Evolutionary conservation across 2,113 vertebrate genomes (phyloP), one percentile per base, ranked within the genome.

Genomic region (Varanus salvator): DNA sequence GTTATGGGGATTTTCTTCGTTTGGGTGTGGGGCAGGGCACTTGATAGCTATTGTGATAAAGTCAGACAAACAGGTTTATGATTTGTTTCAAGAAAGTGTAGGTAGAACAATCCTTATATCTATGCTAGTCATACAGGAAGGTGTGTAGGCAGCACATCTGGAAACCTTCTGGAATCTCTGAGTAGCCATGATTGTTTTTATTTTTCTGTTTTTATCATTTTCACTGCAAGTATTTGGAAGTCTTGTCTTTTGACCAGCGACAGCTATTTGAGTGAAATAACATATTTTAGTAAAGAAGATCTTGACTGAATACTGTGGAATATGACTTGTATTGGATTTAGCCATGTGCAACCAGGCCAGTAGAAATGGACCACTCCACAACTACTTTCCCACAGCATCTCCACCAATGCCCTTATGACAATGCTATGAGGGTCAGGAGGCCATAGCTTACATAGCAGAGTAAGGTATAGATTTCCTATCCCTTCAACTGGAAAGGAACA

Each of bases 21-120:
- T 89, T 93, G 96, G 38, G 38, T 44, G 38, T 44, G 38, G 38
- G 38, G 38, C 38, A 44, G 38, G 95, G 97, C 95, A 93, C 96
- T 97, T 97, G 94, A 93, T 93, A 87, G 92, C 84, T 76, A 84
- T 92, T 96, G 94, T 94, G 95, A 96, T 95, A 92, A 91, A 86
- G 89, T 90, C 91, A 95, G 91, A 90, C 60, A 91, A 31, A 86
- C 0, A 8, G 84, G 38, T 69, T 87, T 93, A 80, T 95, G 60
- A 72, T 89, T 83, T 88, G 72, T 90, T 95, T 96, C 93, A 96
- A 96, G 94, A 96, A 97, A 97, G 94, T 92, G 76, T 88, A 95
- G 93, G 91, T 60, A 92, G 90, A 84, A 89, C 50, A 88, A 3
- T 87, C 7, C 84, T 44, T 0, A 64, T 92, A 87, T 85, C 92